Evolutionary conservation across 2,888 invertebrate genomes (phyloP).

Genomic region (Eupithecia exiguata): DNA sequence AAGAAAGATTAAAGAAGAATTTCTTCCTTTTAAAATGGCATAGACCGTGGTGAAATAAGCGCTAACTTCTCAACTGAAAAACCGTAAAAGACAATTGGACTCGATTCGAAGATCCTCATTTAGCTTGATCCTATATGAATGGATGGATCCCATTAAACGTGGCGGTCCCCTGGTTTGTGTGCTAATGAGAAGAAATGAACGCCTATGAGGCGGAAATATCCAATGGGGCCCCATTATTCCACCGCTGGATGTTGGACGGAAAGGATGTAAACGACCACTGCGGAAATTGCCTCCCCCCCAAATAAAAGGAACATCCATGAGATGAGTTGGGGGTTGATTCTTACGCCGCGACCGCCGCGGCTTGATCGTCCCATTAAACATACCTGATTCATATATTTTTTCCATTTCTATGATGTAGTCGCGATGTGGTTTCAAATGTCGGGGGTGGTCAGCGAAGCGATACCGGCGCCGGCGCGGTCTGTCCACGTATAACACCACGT

Average conservation of each 20-base stretch:
- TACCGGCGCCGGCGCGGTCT: conserved; percentile 39
- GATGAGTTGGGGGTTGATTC: too few species aligned
- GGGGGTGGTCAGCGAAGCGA: conserved; percentile 24
- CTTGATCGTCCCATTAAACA: background rate
- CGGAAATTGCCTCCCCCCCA: background rate
- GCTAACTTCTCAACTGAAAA: background rate
- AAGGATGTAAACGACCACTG: background rate
- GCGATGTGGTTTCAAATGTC: conserved; percentile 10
- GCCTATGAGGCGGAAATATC: too few species aligned
- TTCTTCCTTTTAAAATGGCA: background rate
- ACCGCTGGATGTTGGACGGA: too few species aligned
- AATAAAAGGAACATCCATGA: background rate
- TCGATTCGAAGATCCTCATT: background rate
- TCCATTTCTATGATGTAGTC: background rate
- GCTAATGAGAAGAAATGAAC: too few species aligned
- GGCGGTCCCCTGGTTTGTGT: background rate
- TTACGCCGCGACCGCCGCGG: background rate
- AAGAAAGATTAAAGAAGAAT: too few species aligned
- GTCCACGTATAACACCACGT: conserved; percentile 39
- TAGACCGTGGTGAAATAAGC: background rate
- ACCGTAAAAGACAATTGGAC: background rate
- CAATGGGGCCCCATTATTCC: too few species aligned
- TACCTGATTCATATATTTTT: background rate
- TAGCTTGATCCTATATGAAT: background rate
- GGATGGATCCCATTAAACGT: background rate